A percentile compares a stretch with the other conserved stretches of the same genome.
Evolutionary conservation across 1,140 invertebrate species (phyloP).

Genomic region (Eriosoma lanigerum): DNA sequence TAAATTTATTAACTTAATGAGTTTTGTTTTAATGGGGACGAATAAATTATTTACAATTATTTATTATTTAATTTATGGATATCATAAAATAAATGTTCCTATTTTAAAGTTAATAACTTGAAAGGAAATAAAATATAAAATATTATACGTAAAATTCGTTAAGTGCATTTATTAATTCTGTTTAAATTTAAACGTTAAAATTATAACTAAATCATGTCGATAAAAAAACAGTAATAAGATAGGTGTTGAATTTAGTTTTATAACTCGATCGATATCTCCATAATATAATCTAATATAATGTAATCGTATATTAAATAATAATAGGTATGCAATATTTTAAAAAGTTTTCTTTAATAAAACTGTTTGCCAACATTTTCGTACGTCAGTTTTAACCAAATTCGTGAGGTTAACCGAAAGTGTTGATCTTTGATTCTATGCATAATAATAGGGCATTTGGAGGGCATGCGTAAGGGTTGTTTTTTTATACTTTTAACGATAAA

Average conservation of each 20-base stretch:
- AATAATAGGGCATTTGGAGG: background rate
- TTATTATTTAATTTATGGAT: background rate
- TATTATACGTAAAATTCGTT: too few relatives aligned
- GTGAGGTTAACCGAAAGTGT: constrained; percentile 2
- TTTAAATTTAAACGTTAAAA: too few relatives aligned
- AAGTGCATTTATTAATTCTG: too few relatives aligned
- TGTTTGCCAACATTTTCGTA: background rate
- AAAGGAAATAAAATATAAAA: background rate
- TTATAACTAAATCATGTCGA: too few relatives aligned
- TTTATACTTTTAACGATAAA: constrained; percentile 14
- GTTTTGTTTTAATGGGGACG: background rate
- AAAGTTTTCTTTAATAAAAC: constrained; percentile 10
- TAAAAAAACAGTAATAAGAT: background rate
- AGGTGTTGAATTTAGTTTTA: background rate
- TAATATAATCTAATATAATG: too few relatives aligned
- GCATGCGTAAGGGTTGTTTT: background rate
- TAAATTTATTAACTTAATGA: background rate
- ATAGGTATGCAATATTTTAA: too few relatives aligned
- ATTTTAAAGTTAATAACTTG: background rate
- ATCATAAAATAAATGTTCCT: background rate
- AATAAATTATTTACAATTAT: background rate
- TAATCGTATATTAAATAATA: too few relatives aligned
- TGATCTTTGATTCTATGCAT: constrained; percentile 33
- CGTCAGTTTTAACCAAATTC: background rate
- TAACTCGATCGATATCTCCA: background rate